A percentile compares a stretch with the other conserved stretches of the same genome.
Evolutionary conservation across 2,797 vertebrate genomes (phyloP).

Genomic region (Melanotaenia boesemani): DNA sequence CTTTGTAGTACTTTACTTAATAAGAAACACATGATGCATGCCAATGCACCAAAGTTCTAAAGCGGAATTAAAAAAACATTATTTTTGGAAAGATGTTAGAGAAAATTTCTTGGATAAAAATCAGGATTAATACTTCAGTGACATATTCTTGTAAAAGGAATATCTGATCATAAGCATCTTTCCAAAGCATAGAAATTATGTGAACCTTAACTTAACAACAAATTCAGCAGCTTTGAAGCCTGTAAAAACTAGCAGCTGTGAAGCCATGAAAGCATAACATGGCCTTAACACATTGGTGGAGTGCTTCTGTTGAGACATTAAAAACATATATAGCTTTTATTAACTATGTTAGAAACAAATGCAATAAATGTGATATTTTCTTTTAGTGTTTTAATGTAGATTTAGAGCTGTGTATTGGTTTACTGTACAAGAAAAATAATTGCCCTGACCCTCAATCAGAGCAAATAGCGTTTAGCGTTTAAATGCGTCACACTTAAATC

Average conservation of each 20-base stretch:
- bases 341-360: slow-evolving; percentile 1
- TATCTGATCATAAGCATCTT: slow-evolving; percentile 24
- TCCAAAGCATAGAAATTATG: slow-evolving; percentile 33
- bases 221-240: slow-evolving; percentile 21
- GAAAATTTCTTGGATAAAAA: neutral
- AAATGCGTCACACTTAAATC: slow-evolving; percentile 9
- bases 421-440: neutral
- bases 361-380: neutral
- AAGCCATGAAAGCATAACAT: slow-evolving; percentile 8
- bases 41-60: neutral
- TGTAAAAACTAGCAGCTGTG: slow-evolving; percentile 47
- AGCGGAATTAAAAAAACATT: neutral
- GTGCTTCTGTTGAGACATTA: slow-evolving; percentile 14
- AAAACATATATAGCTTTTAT: slow-evolving; percentile 6
- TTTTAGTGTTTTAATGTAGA: neutral
- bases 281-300: slow-evolving; percentile 32
- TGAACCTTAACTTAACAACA: slow-evolving; percentile 28
- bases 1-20: neutral
- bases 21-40: slow-evolving; percentile 45
- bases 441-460: slow-evolving; percentile 10
- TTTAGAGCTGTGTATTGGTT: neutral
- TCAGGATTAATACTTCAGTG: neutral
- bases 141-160: slow-evolving; percentile 16
- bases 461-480: neutral
- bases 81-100: neutral